Percentiles rank a stretch among this genome's conserved stretches.
Conservation (phyloP, 2,888 invertebrate species). For the Diploptera punctata region DNA sequence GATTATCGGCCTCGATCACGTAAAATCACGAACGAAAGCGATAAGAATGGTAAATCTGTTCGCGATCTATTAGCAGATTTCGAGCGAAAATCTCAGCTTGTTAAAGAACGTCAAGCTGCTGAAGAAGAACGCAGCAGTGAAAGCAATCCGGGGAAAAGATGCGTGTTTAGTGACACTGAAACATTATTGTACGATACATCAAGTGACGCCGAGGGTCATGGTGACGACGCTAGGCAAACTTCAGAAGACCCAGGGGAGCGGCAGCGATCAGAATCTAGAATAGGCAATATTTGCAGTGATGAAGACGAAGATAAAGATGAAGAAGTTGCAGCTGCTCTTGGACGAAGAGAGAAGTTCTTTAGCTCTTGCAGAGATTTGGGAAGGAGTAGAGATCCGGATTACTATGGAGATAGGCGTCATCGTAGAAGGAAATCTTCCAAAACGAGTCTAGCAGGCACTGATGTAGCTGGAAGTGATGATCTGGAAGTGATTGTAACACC, state of each 20-base stretch:
- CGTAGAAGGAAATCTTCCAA: conserved; percentile 45
- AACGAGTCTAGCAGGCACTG: conserved; percentile 42
- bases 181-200: conserved; percentile 57
- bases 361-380: conserved; percentile 45
- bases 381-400: conserved; percentile 43
- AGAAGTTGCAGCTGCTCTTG: conserved; percentile 48
- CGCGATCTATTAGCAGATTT: conserved; percentile 57
- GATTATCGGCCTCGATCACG: not conserved
- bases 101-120: conserved; percentile 48
- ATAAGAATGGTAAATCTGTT: conserved; percentile 51
- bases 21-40: conserved; percentile 40
- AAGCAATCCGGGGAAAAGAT: conserved; percentile 49
- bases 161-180: conserved; percentile 58
- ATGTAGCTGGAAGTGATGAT: conserved; percentile 42
- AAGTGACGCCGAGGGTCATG: conserved; percentile 52
- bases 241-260: not conserved
- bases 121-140: conserved; percentile 49
- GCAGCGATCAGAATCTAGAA: conserved; percentile 35
- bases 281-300: conserved; percentile 45
- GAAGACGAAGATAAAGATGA: conserved; percentile 48
- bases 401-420: conserved; percentile 44
- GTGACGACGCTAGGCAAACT: conserved; percentile 11
- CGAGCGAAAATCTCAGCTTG: conserved; percentile 55
- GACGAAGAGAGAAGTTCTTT: conserved; percentile 46
- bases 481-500: conserved; percentile 48